Evolutionary conservation across 2,113 vertebrate species (phyloP).

Genomic region (Dasyurus viverrinus): DNA sequence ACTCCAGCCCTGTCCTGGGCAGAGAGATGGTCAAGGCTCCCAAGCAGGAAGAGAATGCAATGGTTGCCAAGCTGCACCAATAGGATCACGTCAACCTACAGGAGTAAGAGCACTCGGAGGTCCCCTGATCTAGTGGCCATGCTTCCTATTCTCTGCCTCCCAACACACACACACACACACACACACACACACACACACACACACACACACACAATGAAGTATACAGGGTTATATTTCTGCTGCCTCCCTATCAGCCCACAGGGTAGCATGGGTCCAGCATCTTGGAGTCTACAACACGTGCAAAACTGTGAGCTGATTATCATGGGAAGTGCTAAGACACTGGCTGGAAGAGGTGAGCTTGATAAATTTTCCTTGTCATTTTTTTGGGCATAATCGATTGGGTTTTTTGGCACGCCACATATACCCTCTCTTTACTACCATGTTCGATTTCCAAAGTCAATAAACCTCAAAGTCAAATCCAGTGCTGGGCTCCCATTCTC

Average conservation of each 20-base stretch:
- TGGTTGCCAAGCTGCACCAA: slow-evolving; percentile 17
- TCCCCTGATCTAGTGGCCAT: slow-evolving; percentile 26
- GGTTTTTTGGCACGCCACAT: background rate
- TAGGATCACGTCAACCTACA: slow-evolving; percentile 11
- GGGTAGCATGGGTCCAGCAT: background rate
- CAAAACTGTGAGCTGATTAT: background rate
- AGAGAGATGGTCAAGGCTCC: background rate
- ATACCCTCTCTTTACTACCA: background rate
- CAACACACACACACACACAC: background rate
- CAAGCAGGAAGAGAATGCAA: background rate
- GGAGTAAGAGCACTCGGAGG: background rate
- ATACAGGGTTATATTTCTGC: background rate
- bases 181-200: too few relatives aligned
- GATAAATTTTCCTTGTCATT: slow-evolving; percentile 42
- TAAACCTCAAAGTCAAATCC: slow-evolving; percentile 53
- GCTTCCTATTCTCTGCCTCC: slow-evolving; percentile 33
- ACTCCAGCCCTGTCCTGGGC: slow-evolving; percentile 14
- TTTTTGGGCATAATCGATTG: slow-evolving; percentile 52
- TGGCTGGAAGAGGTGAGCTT: slow-evolving; percentile 27
- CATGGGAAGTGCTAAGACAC: slow-evolving; percentile 17
- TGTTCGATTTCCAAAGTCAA: slow-evolving; percentile 54
- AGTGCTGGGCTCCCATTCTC: slow-evolving; percentile 36
- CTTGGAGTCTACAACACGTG: slow-evolving; percentile 42
- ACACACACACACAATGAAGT: background rate
- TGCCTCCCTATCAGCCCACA: background rate